Conservation (phyloP, 2,113 vertebrate species). For the Cephalopterus ornatus region DNA sequence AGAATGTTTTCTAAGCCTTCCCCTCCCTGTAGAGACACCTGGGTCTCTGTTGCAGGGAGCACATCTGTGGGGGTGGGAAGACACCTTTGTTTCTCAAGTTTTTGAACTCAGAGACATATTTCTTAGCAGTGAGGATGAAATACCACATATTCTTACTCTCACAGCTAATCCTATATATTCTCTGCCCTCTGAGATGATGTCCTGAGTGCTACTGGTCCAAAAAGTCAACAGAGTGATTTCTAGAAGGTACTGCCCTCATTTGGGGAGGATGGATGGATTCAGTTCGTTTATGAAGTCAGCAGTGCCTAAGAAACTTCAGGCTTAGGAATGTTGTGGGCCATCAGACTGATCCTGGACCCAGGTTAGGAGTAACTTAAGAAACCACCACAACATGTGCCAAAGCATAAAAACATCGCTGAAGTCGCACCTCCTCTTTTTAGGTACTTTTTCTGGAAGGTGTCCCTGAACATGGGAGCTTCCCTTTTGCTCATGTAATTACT, state of each 20-base stretch:
- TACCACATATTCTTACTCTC: neutral
- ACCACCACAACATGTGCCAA: neutral
- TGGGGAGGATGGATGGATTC: neutral
- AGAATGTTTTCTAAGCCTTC: neutral
- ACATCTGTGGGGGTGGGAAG: neutral
- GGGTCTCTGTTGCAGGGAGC: neutral
- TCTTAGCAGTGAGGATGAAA: neutral
- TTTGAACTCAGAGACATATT: neutral
- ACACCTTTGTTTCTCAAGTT: neutral
- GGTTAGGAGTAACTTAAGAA: neutral
- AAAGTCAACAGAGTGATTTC: neutral
- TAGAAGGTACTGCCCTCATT: neutral
- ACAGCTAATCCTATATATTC: neutral
- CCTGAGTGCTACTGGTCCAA: neutral
- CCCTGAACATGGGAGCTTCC: neutral
- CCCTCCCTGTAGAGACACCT: neutral
- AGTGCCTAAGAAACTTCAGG: neutral
- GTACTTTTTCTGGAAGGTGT: neutral
- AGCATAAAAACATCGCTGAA: neutral
- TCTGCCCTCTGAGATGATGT: neutral
- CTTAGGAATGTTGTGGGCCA: neutral
- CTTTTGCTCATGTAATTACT: neutral
- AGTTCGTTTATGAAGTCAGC: neutral
- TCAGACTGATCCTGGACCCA: neutral
- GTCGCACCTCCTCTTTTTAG: neutral